Evolutionary conservation across 2,797 vertebrate genomes (phyloP), one percentile per base, ranked within the genome.

Genomic region (Epinephelus awoara): DNA sequence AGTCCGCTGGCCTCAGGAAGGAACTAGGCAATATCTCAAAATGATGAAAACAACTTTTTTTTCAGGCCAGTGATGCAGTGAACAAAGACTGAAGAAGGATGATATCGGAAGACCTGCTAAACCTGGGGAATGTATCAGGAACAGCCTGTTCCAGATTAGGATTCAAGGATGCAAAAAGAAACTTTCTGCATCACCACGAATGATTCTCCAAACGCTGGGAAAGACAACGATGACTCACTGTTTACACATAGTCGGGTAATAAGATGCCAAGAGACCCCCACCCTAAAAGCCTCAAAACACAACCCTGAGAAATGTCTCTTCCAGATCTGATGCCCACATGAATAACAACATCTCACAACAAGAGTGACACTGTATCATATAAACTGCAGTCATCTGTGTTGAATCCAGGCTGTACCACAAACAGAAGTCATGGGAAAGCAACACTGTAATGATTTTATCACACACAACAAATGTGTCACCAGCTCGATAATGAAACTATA

Each of bases 21-120:
- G 80, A 91, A 85, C 85, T 8, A 73, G 77, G 89, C 90, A 93
- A 94, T 91, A 94, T 88, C 87, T 92, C 81, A 91, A 91, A 85
- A 89, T 88, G 85, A 87, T 88, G 78, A 92, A 92, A 89, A 93
- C 89, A 90, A 75, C 83, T 85, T 83, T 34, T 34, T 23, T 79
- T 79, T 81, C 49, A 72, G 76, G 49, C 64, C 74, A 80, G 73
- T 15, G 73, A 90, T 84, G 82, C 62, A 56, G 67, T 67, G 79
- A 90, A 80, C 50, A 87, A 84, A 86, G 80, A 52, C 52, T 23
- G 67, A 74, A 81, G 85, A 80, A 38, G 58, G 85, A 84, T 85
- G 85, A 90, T 91, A 85, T 84, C 72, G 73, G 77, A 92, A 87
- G 80, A 86, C 72, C 47, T 13, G 83, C 34, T 81, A 89, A 93